A percentile compares a stretch with the other conserved stretches of the same genome.
Evolutionary conservation across 2,113 vertebrate species (phyloP).

Genomic region (Propithecus coquereli): DNA sequence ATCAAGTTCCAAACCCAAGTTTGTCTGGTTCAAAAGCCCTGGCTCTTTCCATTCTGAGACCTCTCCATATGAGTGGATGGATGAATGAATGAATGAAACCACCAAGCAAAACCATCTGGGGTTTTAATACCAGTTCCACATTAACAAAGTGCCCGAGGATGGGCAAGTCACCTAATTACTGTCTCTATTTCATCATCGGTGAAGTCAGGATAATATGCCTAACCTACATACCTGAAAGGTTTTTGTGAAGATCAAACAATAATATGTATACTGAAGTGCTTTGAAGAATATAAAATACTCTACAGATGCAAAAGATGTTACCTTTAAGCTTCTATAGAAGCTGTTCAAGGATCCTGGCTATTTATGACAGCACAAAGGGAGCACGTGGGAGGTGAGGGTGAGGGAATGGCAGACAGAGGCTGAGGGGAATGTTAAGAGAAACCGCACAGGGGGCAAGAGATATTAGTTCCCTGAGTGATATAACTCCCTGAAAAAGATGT

Average conservation of each 20-base stretch:
- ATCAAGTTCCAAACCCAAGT: not conserved
- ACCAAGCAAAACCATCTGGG: not conserved
- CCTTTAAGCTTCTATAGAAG: slow-evolving; percentile 40
- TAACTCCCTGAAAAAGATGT: slow-evolving; percentile 11
- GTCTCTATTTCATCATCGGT: not conserved
- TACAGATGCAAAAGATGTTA: slow-evolving; percentile 45
- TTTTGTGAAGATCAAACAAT: slow-evolving; percentile 59
- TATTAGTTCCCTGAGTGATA: not conserved
- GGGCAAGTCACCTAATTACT: not conserved
- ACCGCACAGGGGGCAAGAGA: not conserved
- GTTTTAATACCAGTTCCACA: not conserved
- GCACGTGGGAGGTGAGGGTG: not conserved
- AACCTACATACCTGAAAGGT: slow-evolving; percentile 58
- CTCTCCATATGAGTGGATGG: not conserved
- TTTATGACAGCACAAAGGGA: slow-evolving; percentile 50
- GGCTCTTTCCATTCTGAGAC: not conserved
- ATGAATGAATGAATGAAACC: not conserved
- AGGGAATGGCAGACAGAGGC: slow-evolving; percentile 13
- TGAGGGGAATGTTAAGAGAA: slow-evolving; percentile 40
- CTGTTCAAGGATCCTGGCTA: slow-evolving; percentile 52
- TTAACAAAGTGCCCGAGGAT: not conserved
- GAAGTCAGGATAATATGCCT: slow-evolving; percentile 48
- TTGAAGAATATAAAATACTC: slow-evolving; percentile 59
- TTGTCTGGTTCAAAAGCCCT: not conserved
- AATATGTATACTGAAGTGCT: slow-evolving; percentile 55